Evolutionary conservation across 2,797 vertebrate species (phyloP).

Genomic region (Sebastes minor): DNA sequence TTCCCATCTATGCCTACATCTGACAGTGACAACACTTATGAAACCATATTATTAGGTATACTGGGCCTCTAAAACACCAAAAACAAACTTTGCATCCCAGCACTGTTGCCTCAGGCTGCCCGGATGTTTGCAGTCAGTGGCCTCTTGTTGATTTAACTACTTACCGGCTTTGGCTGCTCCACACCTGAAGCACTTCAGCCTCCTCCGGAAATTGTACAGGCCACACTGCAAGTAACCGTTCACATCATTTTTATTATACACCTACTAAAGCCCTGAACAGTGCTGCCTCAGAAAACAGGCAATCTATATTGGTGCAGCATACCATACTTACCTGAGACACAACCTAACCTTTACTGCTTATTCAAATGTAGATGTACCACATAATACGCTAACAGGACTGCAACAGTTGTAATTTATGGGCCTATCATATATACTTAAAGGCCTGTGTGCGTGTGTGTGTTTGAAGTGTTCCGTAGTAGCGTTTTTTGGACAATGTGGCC

Average conservation of each 20-base stretch:
- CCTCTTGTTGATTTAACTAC: conserved; percentile 80
- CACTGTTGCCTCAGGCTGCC: conserved; percentile 52
- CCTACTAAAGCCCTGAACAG: conserved; percentile 76
- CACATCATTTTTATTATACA: conserved; percentile 84
- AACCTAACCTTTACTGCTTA: conserved; percentile 58
- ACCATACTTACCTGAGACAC: conserved; percentile 70
- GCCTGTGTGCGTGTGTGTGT: background rate
- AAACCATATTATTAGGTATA: conserved; percentile 11
- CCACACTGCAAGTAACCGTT: conserved; percentile 93
- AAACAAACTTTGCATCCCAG: conserved; percentile 46
- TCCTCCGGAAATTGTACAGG: conserved; percentile 99
- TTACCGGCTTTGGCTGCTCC: conserved; percentile 97
- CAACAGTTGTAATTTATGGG: conserved; percentile 19
- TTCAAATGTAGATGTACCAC: conserved; percentile 22
- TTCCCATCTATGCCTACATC: conserved; percentile 16
- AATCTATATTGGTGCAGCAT: conserved; percentile 63
- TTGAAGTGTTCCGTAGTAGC: conserved; percentile 18
- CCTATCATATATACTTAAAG: conserved; percentile 8
- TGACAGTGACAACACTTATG: conserved; percentile 24
- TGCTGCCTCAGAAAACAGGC: conserved; percentile 72
- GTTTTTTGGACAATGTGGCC: conserved; percentile 14
- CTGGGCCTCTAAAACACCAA: conserved; percentile 30
- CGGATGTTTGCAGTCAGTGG: conserved; percentile 74
- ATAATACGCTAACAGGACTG: conserved; percentile 35
- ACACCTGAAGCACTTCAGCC: conserved; percentile 99